Percentiles rank a stretch among this genome's conserved stretches.
Conservation (phyloP, 2,113 vertebrate genomes). For the Poicephalus gulielmi region DNA sequence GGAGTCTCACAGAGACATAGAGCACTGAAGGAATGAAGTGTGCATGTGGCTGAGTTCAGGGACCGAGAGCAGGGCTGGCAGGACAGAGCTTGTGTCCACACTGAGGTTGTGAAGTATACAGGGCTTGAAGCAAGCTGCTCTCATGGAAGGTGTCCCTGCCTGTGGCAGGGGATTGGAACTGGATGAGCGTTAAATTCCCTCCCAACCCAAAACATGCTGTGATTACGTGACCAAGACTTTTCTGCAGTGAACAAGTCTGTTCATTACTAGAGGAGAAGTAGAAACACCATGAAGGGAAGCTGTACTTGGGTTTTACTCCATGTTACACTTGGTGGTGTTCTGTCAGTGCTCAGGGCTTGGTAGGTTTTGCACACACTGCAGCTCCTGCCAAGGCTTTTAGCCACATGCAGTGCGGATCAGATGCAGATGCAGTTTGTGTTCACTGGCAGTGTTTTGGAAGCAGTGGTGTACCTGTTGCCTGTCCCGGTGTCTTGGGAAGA, state of each 20-base stretch:
- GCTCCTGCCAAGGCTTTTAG: not conserved
- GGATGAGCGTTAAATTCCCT: not conserved
- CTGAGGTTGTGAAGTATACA: not conserved
- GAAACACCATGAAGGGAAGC: not conserved
- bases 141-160: not conserved
- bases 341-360: accelerated
- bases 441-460: accelerated
- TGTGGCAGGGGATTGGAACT: not conserved
- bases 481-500: accelerated
- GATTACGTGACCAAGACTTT: accelerated
- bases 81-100: not conserved
- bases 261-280: not conserved
- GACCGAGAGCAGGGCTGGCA: not conserved
- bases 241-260: accelerated
- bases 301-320: accelerated
- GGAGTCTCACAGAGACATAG: not conserved
- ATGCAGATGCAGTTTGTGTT: accelerated
- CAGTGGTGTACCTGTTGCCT: accelerated
- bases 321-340: not conserved
- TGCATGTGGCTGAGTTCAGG: not conserved
- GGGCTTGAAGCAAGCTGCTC: not conserved
- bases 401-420: accelerated
- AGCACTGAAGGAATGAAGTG: not conserved
- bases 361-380: not conserved
- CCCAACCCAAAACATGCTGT: not conserved